Evolutionary conservation across 2,797 vertebrate species (phyloP), one percentile per base, ranked within the genome.

Genomic region (Premnoplex brunnescens): DNA sequence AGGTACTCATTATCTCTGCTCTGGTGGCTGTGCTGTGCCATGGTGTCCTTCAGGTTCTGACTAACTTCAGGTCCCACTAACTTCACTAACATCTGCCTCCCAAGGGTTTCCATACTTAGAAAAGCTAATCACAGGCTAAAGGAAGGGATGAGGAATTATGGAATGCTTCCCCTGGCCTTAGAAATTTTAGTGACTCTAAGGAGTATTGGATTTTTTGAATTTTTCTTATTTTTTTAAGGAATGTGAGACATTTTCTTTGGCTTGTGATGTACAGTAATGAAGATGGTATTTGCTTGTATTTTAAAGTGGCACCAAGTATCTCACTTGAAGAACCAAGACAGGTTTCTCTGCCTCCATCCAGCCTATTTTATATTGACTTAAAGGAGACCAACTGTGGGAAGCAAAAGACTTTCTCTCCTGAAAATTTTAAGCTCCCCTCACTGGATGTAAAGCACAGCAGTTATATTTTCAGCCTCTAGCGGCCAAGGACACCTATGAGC

Each of bases 401-500:
- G 41, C 14, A 63, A 56, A 69, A 87, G 5, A 18, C 21, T 69
- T 78, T 69, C 54, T 68, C 54, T 90, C 39, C 37, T 88, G 71
- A 85, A 81, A 90, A 34, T 32, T 30, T 48, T 88, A 59, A 85
- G 5, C 14, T 86, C 64, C 30, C 14, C 21, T 84, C 46, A 80
- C 41, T 83, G 54, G 60, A 43, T 55, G 39, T 58, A 77, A 79
- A 90, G 34, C 59, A 82, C 76, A 95, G 23, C 51, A 90, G 85
- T 85, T 90, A 54, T 17, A 71, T 77, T 93, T 71, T 90, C 88
- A 95, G 60, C 32, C 64, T 91, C 56, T 58, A 85, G 48, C 67
- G 95, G 90, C 93, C 83, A 91, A 76, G 80, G 91, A 87, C 88
- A 95, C 93, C 93, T 93, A 91, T 85, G 74, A 94, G 71, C 85